phyloP scores from a whole-genome alignment of 1,140 invertebrate genomes.

The Apis laboriosa region DNA sequence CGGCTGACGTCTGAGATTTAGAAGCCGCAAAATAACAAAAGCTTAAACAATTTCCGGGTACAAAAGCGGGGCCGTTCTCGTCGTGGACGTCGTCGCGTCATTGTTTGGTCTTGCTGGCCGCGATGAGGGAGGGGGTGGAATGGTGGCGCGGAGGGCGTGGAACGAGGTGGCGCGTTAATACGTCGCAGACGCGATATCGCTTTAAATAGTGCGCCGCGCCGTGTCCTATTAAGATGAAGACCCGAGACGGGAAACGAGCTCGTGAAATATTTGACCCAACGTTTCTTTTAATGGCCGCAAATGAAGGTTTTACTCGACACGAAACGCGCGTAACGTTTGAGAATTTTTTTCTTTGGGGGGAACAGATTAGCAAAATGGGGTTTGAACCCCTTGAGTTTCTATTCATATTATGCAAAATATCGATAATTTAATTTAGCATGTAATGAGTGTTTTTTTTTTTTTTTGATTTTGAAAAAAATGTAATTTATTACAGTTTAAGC shows the following conservation, averaged over 20 bases:
- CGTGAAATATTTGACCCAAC: conserved; percentile 38
- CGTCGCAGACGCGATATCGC: conserved; percentile 70
- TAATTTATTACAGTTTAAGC: too few species aligned
- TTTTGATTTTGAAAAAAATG: too few species aligned
- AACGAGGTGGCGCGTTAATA: conserved; percentile 61
- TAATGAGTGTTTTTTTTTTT: too few species aligned
- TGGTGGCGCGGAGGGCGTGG: neutral
- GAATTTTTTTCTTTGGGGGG: too few species aligned
- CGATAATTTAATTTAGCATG: too few species aligned
- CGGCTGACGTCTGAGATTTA: conserved; percentile 72
- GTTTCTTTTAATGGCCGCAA: conserved; percentile 26
- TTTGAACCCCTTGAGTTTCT: too few species aligned
- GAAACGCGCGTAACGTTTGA: neutral
- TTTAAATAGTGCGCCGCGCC: conserved; percentile 64
- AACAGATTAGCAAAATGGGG: neutral
- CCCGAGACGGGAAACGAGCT: conserved; percentile 1
- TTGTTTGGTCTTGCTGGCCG: conserved; percentile 55
- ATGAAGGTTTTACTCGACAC: conserved; percentile 21
- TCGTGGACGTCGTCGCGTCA: conserved; percentile 62
- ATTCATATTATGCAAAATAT: too few species aligned
- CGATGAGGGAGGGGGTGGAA: neutral
- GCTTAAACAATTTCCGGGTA: conserved; percentile 74
- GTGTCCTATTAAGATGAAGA: conserved; percentile 42
- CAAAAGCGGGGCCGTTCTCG: conserved; percentile 67
- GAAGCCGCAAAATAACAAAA: conserved; percentile 76